Evolutionary conservation across 2,888 invertebrate genomes (phyloP).

Genomic region (Parochlus steinenii): DNA sequence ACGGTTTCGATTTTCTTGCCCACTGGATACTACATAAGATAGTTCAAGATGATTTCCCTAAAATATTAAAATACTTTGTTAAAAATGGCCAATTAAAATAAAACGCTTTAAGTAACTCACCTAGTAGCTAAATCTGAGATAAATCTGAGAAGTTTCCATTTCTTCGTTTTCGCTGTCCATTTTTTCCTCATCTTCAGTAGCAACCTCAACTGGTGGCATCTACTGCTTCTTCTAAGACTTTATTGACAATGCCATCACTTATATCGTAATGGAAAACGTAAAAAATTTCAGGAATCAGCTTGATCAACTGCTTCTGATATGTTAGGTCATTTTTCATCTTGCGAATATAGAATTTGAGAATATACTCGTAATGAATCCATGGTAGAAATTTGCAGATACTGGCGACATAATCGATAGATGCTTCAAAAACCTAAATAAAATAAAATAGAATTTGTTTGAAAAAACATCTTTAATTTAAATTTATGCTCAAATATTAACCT

Average conservation of each 20-base stretch:
- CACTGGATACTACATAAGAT: slow-evolving; percentile 76
- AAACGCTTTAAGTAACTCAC: too few relatives aligned
- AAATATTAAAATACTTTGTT: too few relatives aligned
- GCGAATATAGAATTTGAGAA: slow-evolving; percentile 64
- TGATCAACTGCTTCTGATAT: slow-evolving; percentile 68
- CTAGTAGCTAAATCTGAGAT: too few relatives aligned
- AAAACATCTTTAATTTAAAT: too few relatives aligned
- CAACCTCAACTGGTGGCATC: slow-evolving; percentile 15
- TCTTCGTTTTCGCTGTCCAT: slow-evolving; percentile 28
- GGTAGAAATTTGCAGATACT: slow-evolving; percentile 49
- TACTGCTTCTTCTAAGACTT: slow-evolving; percentile 20
- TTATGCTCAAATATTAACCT: too few relatives aligned
- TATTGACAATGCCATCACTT: slow-evolving; percentile 34
- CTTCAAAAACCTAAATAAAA: too few relatives aligned
- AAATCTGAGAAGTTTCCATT: too few relatives aligned
- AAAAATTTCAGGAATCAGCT: slow-evolving; percentile 58
- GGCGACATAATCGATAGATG: slow-evolving; percentile 38
- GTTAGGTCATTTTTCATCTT: slow-evolving; percentile 44
- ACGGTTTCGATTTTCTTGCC: slow-evolving; percentile 53
- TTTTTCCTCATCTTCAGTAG: slow-evolving; percentile 28
- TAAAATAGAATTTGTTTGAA: too few relatives aligned
- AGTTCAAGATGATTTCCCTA: slow-evolving; percentile 62
- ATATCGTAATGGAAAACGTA: slow-evolving; percentile 89
- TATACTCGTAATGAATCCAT: slow-evolving; percentile 77
- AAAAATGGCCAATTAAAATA: too few relatives aligned